Percentiles rank a stretch among this genome's conserved stretches.
Evolutionary conservation across 2,113 vertebrate species (phyloP).

Genomic region (Drymodes brunneopygia): DNA sequence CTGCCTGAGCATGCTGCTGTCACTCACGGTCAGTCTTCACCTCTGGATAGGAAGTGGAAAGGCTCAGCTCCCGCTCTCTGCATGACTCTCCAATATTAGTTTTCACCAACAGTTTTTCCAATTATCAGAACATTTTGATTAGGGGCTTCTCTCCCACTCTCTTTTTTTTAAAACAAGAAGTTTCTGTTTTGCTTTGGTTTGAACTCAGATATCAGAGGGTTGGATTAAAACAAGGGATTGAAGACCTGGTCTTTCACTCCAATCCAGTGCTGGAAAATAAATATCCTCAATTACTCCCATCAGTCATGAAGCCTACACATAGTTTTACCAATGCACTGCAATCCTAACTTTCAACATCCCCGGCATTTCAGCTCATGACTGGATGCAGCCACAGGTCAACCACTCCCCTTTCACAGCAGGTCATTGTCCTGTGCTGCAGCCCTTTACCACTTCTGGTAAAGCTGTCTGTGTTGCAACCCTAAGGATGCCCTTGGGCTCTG

Average conservation of each 20-base stretch:
- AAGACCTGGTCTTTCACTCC: background rate
- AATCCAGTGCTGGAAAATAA: background rate
- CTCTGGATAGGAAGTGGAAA: background rate
- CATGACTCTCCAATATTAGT: background rate
- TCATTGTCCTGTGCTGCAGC: background rate
- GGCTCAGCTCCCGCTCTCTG: background rate
- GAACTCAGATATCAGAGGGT: background rate
- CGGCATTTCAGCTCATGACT: background rate
- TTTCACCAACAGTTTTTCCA: background rate
- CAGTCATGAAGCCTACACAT: background rate
- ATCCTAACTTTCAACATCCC: background rate
- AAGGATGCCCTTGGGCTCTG: background rate
- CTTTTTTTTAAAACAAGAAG: background rate
- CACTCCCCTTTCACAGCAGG: background rate
- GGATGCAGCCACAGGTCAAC: background rate
- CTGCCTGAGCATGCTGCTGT: accelerated
- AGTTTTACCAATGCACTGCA: background rate
- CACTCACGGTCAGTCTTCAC: background rate
- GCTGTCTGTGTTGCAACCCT: background rate
- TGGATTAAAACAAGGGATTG: background rate
- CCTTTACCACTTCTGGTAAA: background rate
- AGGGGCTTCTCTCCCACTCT: background rate
- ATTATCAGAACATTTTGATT: background rate
- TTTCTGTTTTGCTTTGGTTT: background rate
- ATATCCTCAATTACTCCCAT: background rate